Base-by-base conservation (phyloP, 2,113 vertebrate genomes). In the Muntiacus muntjak region DNA sequence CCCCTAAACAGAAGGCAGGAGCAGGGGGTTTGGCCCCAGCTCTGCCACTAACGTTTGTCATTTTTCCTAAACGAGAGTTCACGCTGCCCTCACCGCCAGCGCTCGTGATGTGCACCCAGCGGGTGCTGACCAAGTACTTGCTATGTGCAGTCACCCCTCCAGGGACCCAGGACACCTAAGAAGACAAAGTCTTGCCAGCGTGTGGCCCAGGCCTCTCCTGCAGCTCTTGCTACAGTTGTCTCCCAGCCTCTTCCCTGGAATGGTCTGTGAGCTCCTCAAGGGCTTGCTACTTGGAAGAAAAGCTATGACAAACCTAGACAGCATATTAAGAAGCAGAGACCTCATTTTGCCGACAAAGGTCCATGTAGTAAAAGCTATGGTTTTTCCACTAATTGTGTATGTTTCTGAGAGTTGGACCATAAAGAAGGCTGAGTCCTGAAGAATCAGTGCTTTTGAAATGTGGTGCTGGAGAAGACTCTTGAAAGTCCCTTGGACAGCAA, bases 331-430 rank as follows among this genome's bases (percentile, higher is more conserved):
- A 67, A 36, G 33, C 4, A 36, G 64, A 36, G 64, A n/a, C 64
- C 2, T 67, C 8, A 67, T 3, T 67, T 67, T 21, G 33, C 33
- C 0, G 0, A 36, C 64, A 67, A 8, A 67, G 64, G 8, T 36
- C 7, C 33, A 10, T 67, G 10, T 19, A 19, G 4, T 67, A 21
- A 67, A 67, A 67, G 33, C 64, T 67, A 67, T 36, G 64, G 33
- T 67, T 67, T 67, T 67, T 67, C 33, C 33, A 67, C 16, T 67
- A 67, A 67, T 67, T 67, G 64, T 19, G 33, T 67, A 67, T 36
- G 17, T 36, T 67, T 67, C 64, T 67, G 64, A 67, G 17, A 67
- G 17, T 21, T 67, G 64, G 16, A 67, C 64, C 64, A 36, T 67
- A 21, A 67, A 36, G 33, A n/a, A 67, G 64, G 64, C 33, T 21